These are phyloP conservation scores for Leucania comma DNA, from an alignment of 2,888 invertebrate species.

Conservation along the genomic window DNA sequence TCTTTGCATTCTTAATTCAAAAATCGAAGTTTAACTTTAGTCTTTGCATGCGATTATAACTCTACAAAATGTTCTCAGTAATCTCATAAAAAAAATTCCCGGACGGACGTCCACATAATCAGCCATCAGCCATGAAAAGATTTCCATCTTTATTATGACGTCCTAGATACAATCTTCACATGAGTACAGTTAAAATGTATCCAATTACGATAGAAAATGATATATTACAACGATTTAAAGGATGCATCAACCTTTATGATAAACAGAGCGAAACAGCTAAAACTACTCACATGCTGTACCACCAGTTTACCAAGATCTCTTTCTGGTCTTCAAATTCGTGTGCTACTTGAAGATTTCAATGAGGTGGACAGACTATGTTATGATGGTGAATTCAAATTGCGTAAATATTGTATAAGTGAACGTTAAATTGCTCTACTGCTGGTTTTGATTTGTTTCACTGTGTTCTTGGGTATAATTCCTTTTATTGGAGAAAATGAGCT, in stretches of 20 bases:
- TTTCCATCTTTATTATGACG: conserved; percentile 42
- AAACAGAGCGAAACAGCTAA: conserved; percentile 78
- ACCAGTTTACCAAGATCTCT: conserved; percentile 65
- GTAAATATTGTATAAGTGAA: conserved; percentile 77
- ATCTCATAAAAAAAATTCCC: not conserved
- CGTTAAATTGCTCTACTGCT: conserved; percentile 66
- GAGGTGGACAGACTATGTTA: conserved; percentile 59
- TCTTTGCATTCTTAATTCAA: too few species aligned
- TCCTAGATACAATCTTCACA: conserved; percentile 50
- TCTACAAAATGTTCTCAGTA: not conserved
- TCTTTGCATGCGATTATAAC: too few species aligned
- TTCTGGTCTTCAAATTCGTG: conserved; percentile 13
- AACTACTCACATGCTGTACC: conserved; percentile 17
- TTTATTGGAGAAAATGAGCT: not conserved
- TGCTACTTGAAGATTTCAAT: not conserved
- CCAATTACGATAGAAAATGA: conserved; percentile 60
- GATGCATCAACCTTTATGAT: conserved; percentile 77
- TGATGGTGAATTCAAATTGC: conserved; percentile 68
- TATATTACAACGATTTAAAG: conserved; percentile 70
- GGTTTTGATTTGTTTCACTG: conserved; percentile 43
- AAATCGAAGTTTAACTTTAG: too few species aligned
- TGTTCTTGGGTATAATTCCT: conserved; percentile 12
- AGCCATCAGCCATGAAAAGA: conserved; percentile 34
- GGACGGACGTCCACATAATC: conserved; percentile 25
- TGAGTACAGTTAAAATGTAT: conserved; percentile 47